Evolutionary conservation across 64 coral and sea anemone genomes (phyloP).

Genomic region (Astreopora myriophthalma): DNA sequence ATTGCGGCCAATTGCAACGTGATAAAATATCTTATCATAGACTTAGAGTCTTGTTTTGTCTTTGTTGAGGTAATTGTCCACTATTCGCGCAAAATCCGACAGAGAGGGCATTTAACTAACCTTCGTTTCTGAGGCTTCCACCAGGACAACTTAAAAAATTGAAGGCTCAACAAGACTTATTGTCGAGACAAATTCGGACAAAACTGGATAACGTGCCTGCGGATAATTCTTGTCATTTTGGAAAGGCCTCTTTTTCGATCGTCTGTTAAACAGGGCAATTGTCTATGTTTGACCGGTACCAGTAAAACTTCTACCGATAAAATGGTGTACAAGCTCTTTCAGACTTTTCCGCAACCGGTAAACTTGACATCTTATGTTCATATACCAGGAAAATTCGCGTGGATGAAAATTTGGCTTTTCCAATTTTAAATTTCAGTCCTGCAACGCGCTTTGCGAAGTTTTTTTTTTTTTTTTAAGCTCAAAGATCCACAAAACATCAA

Average conservation of each 20-base stretch:
- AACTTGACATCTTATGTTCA: no score
- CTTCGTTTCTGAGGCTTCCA: no score
- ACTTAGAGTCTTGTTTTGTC: background rate
- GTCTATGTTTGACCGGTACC: background rate
- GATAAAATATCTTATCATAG: background rate
- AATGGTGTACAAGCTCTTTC: background rate
- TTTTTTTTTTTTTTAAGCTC: background rate
- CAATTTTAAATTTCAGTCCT: no score
- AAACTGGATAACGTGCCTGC: background rate
- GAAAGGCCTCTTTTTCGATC: background rate
- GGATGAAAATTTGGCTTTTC: no score
- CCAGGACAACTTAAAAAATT: no score
- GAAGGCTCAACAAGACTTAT: no score
- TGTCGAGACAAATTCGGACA: background rate
- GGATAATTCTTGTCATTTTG: background rate
- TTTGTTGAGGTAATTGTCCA: background rate
- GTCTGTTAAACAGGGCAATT: background rate
- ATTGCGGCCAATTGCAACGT: background rate
- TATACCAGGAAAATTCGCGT: no score
- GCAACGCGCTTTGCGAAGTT: no score
- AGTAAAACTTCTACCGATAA: background rate
- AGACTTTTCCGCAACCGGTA: no score
- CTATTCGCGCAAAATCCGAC: background rate
- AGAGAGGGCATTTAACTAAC: slow-evolving; percentile 5
- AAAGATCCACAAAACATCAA: background rate